Conservation (phyloP, 2,797 vertebrate genomes). For the Xiphophorus birchmanni region DNA sequence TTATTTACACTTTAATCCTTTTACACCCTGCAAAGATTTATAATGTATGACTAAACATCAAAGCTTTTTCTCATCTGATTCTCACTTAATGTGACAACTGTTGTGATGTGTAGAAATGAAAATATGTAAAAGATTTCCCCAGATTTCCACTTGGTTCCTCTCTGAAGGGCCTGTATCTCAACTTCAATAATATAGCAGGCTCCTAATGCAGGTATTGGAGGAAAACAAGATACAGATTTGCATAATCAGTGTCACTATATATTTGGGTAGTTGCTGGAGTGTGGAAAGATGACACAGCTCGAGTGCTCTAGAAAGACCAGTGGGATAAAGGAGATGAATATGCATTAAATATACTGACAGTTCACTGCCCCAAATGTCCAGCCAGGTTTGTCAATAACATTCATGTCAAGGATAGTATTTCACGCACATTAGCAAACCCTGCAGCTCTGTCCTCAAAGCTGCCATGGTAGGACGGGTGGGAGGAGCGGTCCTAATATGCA, state of each 20-base stretch:
- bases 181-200: conserved; percentile 78
- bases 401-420: conserved; percentile 77
- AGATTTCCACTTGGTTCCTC: conserved; percentile 71
- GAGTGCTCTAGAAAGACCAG: conserved; percentile 73
- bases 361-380: conserved; percentile 81
- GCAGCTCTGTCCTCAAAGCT: conserved; percentile 57
- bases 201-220: conserved; percentile 82
- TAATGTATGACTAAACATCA: conserved; percentile 69
- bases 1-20: conserved; percentile 65
- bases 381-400: conserved; percentile 84
- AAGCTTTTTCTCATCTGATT: conserved; percentile 74
- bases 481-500: conserved; percentile 51
- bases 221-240: conserved; percentile 84
- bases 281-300: conserved; percentile 83
- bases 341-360: conserved; percentile 77
- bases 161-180: conserved; percentile 71
- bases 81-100: conserved; percentile 72
- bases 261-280: conserved; percentile 82
- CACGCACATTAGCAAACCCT: conserved; percentile 73
- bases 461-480: conserved; percentile 60
- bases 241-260: conserved; percentile 89
- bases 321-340: conserved; percentile 82
- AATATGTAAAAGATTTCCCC: conserved; percentile 76
- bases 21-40: conserved; percentile 61
- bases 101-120: conserved; percentile 68